Conservation (phyloP, 2,113 vertebrate genomes). For the Oplegnathus fasciatus region DNA sequence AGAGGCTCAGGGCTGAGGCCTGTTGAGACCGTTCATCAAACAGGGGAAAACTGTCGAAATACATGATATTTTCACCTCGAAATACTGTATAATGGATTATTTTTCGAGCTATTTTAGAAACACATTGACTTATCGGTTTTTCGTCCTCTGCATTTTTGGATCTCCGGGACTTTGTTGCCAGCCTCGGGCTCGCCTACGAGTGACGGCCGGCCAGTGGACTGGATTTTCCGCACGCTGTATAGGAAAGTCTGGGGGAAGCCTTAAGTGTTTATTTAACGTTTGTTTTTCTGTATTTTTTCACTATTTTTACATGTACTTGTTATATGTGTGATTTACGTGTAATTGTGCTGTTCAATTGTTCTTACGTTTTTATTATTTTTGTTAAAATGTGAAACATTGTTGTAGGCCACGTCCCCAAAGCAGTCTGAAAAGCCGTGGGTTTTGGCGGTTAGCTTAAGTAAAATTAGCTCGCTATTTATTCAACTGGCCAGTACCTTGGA, state of each 20-base stretch:
- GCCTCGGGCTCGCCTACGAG: slow-evolving; percentile 80
- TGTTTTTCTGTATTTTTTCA: background rate
- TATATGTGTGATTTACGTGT: background rate
- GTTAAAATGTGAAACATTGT: background rate
- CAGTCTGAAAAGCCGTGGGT: slow-evolving; percentile 5
- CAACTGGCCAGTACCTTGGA: accelerated
- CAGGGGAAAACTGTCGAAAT: slow-evolving; percentile 40
- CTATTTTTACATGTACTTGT: background rate
- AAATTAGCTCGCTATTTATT: background rate
- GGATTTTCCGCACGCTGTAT: slow-evolving; percentile 52
- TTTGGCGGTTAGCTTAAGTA: slow-evolving; percentile 54
- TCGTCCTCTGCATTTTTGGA: slow-evolving; percentile 43
- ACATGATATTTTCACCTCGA: slow-evolving; percentile 27
- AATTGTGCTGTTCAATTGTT: background rate
- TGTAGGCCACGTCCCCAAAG: slow-evolving; percentile 68
- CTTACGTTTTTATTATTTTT: background rate
- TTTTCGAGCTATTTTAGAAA: slow-evolving; percentile 29
- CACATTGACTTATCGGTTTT: slow-evolving; percentile 8
- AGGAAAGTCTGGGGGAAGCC: slow-evolving; percentile 84
- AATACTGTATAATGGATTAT: slow-evolving; percentile 45
- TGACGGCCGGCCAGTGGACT: slow-evolving; percentile 38
- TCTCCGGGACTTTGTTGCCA: slow-evolving; percentile 78
- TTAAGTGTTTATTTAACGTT: slow-evolving; percentile 37
- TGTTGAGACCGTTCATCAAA: slow-evolving; percentile 64
- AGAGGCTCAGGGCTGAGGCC: slow-evolving; percentile 86